A percentile compares a stretch with the other conserved stretches of the same genome.
These are phyloP conservation scores for Dichetophora obliterata DNA, from an alignment of 2,888 invertebrate genomes.

Conservation along the genomic window DNA sequence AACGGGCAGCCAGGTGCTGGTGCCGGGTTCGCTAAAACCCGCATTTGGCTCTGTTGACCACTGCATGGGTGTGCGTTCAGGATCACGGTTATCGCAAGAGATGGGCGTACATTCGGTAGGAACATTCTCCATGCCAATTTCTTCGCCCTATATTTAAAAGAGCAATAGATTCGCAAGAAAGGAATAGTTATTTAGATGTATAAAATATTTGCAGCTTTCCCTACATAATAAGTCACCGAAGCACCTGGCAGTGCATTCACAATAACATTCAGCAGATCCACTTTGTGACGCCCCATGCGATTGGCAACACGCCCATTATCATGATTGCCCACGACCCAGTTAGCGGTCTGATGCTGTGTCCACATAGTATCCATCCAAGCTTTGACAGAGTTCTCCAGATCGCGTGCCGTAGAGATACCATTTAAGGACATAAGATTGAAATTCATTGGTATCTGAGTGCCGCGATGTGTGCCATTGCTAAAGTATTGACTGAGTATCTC, in stretches of 20 bases:
- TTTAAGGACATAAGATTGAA: constrained; percentile 74
- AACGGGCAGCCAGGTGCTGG: constrained; percentile 77
- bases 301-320: constrained; percentile 75
- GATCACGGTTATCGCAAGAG: constrained; percentile 70
- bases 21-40: constrained; percentile 74
- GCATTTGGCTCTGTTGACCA: constrained; percentile 71
- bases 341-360: constrained; percentile 70
- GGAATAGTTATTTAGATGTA: not conserved
- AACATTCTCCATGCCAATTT: constrained; percentile 75
- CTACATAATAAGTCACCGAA: constrained; percentile 82
- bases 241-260: constrained; percentile 82
- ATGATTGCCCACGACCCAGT: constrained; percentile 82
- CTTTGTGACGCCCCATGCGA: constrained; percentile 76
- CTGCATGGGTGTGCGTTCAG: constrained; percentile 75
- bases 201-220: not conserved
- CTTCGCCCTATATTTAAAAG: constrained; percentile 73
- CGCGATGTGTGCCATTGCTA: constrained; percentile 69
- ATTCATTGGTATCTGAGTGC: constrained; percentile 77
- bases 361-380: constrained; percentile 76
- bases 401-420: constrained; percentile 71
- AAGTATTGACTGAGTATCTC: constrained; percentile 73
- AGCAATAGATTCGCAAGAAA: not conserved
- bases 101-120: constrained; percentile 67
- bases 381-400: constrained; percentile 71
- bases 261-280: constrained; percentile 79